Percentiles rank a stretch among this genome's conserved stretches.
These are phyloP conservation scores for Oxyscelio sp. DNA, from an alignment of 2,888 invertebrate species.

Conservation along the genomic window DNA sequence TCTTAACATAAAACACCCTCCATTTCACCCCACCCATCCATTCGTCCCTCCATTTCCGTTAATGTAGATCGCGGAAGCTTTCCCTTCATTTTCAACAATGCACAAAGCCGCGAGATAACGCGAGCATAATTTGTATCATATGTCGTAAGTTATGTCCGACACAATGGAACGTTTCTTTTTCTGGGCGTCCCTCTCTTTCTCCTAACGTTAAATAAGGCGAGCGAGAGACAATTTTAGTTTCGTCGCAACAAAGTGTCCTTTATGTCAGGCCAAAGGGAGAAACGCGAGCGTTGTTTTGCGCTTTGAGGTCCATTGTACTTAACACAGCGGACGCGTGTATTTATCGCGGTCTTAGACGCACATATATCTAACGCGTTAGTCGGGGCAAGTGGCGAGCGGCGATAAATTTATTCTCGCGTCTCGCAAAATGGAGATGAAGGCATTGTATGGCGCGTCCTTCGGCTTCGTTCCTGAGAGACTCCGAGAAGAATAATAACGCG, in stretches of 20 bases:
- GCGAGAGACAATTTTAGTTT: slow-evolving; percentile 68
- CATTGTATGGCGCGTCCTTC: slow-evolving; percentile 81
- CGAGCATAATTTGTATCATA: slow-evolving; percentile 71
- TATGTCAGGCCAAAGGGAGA: slow-evolving; percentile 71
- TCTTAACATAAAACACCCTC: too few species aligned
- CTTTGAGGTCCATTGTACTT: slow-evolving; percentile 74
- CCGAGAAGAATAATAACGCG: slow-evolving; percentile 82
- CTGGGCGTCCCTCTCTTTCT: background rate
- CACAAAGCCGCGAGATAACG: slow-evolving; percentile 67
- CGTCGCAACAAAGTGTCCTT: slow-evolving; percentile 74
- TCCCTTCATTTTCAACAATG: slow-evolving; percentile 57
- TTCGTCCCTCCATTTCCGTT: slow-evolving; percentile 21
- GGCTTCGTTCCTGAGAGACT: slow-evolving; percentile 76
- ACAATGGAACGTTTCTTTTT: slow-evolving; percentile 62
- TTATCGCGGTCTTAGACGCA: slow-evolving; percentile 75
- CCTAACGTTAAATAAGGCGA: slow-evolving; percentile 57
- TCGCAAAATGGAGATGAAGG: slow-evolving; percentile 81
- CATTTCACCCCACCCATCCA: too few species aligned
- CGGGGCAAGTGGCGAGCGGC: slow-evolving; percentile 72
- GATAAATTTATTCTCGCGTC: slow-evolving; percentile 81
- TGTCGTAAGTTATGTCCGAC: slow-evolving; percentile 68
- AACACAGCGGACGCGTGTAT: slow-evolving; percentile 70
- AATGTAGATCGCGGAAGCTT: slow-evolving; percentile 43
- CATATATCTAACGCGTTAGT: slow-evolving; percentile 73
- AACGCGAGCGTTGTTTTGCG: slow-evolving; percentile 64